These are phyloP conservation scores for Hemaris fuciformis DNA, from an alignment of 2,888 invertebrate species.

Conservation along the genomic window DNA sequence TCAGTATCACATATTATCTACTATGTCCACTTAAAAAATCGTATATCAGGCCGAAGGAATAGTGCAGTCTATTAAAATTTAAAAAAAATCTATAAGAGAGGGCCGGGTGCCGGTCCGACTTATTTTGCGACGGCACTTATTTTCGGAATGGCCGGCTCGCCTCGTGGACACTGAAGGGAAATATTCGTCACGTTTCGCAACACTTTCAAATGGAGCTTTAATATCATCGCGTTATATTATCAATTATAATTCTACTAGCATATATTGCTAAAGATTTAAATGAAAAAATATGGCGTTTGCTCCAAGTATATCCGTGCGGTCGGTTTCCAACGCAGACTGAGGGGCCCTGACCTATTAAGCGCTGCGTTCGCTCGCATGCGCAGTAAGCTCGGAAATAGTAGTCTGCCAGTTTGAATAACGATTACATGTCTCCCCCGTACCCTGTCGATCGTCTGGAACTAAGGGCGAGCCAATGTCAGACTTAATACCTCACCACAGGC, in stretches of 20 bases:
- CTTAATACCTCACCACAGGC: slow-evolving; percentile 35
- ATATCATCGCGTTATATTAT: slow-evolving; percentile 35
- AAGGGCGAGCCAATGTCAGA: slow-evolving; percentile 43
- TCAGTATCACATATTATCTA: slow-evolving; percentile 45
- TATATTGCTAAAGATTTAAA: slow-evolving; percentile 19
- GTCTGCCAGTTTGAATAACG: slow-evolving; percentile 73
- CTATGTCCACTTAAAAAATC: slow-evolving; percentile 31
- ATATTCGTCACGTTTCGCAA: slow-evolving; percentile 24
- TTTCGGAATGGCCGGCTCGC: slow-evolving; percentile 45
- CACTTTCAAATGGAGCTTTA: slow-evolving; percentile 25
- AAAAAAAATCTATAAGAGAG: not conserved
- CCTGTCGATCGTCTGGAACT: slow-evolving; percentile 59
- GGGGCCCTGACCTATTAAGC: slow-evolving; percentile 74
- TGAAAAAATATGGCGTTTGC: slow-evolving; percentile 50
- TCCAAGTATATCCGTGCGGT: slow-evolving; percentile 62
- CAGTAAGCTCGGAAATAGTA: slow-evolving; percentile 55
- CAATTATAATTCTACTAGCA: not conserved
- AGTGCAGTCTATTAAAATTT: slow-evolving; percentile 41
- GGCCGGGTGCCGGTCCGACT: slow-evolving; percentile 35
- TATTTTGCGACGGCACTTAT: slow-evolving; percentile 49
- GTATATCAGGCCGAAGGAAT: slow-evolving; percentile 37
- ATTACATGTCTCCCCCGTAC: slow-evolving; percentile 65
- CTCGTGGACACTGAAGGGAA: slow-evolving; percentile 39
- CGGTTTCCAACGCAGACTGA: slow-evolving; percentile 68
- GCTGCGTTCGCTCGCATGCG: slow-evolving; percentile 67